Percentiles rank a stretch among this genome's conserved stretches.
Conservation (phyloP, 2,888 invertebrate species). For the Cephus sareptanus region DNA sequence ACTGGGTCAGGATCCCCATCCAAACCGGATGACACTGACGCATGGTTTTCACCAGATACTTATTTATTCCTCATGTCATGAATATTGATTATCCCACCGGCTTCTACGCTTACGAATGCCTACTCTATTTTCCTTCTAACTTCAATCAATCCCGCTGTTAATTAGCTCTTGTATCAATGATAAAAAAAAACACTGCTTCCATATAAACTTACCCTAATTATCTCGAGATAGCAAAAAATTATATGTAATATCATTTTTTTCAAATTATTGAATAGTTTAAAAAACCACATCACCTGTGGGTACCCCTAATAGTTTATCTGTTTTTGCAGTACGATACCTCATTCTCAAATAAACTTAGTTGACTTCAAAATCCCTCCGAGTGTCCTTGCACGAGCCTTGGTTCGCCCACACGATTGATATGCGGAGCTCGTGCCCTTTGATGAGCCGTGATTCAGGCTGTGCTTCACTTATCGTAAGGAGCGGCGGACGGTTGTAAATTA, state of each 20-base stretch:
- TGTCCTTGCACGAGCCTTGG: background rate
- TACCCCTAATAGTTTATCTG: too few species aligned
- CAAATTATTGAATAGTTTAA: background rate
- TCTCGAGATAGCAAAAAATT: background rate
- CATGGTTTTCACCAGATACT: background rate
- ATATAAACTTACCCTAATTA: background rate
- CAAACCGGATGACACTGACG: background rate
- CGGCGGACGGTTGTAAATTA: conserved; percentile 40
- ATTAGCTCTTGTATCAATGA: background rate
- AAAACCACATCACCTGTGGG: background rate
- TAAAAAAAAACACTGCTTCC: background rate
- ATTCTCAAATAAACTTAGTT: background rate
- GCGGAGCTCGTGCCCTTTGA: conserved; percentile 26
- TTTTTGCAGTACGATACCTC: background rate
- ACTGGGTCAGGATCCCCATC: conserved; percentile 24
- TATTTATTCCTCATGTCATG: background rate
- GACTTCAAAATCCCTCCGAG: background rate
- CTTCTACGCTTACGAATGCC: background rate
- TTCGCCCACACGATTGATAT: conserved; percentile 38
- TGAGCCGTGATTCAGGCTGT: conserved; percentile 30
- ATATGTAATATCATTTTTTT: background rate
- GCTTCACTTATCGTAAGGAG: conserved; percentile 37
- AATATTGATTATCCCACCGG: background rate
- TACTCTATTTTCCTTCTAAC: background rate
- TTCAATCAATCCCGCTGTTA: background rate